Conservation (phyloP, 2,113 vertebrate genomes). For the Centropus unirufus region DNA sequence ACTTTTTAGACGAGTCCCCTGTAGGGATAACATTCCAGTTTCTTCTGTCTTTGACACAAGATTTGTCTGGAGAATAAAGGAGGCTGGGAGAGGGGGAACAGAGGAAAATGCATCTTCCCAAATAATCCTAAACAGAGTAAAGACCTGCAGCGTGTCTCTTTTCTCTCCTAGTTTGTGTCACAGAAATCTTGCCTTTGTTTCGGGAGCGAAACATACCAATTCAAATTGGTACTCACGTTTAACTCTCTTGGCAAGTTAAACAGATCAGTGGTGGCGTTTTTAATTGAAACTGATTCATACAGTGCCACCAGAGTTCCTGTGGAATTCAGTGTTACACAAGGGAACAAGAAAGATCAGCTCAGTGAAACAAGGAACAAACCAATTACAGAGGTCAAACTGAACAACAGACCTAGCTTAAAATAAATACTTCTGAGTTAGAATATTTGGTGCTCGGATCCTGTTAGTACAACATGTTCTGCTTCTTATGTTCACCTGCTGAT, state of each 20-base stretch:
- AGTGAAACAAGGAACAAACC: constrained; percentile 6
- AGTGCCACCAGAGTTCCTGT: not conserved
- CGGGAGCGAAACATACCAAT: not conserved
- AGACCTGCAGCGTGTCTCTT: not conserved
- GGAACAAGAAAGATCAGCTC: not conserved
- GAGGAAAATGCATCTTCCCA: not conserved
- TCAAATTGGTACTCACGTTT: not conserved
- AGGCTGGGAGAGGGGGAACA: not conserved
- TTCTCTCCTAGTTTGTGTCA: not conserved
- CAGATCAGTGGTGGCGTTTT: constrained; percentile 26
- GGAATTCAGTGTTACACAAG: constrained; percentile 18
- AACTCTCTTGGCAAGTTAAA: constrained; percentile 4
- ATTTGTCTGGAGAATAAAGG: not conserved
- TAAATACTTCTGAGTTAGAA: constrained; percentile 13
- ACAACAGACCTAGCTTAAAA: not conserved
- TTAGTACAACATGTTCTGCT: not conserved
- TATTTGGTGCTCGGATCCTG: not conserved
- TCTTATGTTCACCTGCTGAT: not conserved
- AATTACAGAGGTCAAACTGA: constrained; percentile 29
- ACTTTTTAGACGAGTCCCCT: not conserved
- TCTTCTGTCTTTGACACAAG: not conserved
- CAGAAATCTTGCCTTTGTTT: not conserved
- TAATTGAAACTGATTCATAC: constrained; percentile 46
- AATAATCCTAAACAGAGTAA: not conserved
- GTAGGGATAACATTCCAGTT: constrained; percentile 30